Evolutionary conservation across 2,888 invertebrate species (phyloP), one percentile per base, ranked within the genome.

Genomic region (Macrophya annulata): DNA sequence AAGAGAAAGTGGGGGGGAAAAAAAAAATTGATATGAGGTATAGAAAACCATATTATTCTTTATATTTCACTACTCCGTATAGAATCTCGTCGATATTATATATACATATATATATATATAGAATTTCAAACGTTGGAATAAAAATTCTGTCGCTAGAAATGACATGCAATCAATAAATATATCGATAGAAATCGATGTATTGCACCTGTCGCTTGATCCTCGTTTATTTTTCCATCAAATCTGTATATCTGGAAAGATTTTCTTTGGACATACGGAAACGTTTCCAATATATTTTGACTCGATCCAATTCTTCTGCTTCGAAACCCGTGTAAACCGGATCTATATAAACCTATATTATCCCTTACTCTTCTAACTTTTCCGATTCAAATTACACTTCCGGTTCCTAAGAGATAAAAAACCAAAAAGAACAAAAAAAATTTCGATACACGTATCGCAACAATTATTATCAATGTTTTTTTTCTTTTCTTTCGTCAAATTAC

Each of bases 271-370:
- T 74, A 12, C 72, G 21, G 72, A 45, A 74, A 74, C 72, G 72
- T 74, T 9, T 74, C 45, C 72, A 21, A 74, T 74, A 45, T 45
- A 74, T 74, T 25, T 74, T 21, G 45, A 72, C 72, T 72, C 45
- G 21, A 43, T 43, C 45, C 72, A 72, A 72, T 72, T n/a, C 45
- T 72, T 72, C 45, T 72, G 43, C 72, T 10, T 72, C 72, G 2
- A 45, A 72, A 1, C 45, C n/a, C 72, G 4, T 68, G 15, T n/a
- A 72, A 68, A 25, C 37, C 25, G 0, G 37, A 31, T 15, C 10
- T 12, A 15, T 55, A 55, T 62, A n/a, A 25, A 15, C 40, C 0
- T 8, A 72, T 17, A 40, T 8, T 25, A 15, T 8, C 65, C 31
- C 65, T 68, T 8, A 31, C 65, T 68, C 31, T 68, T 37, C 9